Percentiles rank a stretch among this genome's conserved stretches.
Conservation (phyloP, 2,888 invertebrate species). For the Drosophila merina region DNA sequence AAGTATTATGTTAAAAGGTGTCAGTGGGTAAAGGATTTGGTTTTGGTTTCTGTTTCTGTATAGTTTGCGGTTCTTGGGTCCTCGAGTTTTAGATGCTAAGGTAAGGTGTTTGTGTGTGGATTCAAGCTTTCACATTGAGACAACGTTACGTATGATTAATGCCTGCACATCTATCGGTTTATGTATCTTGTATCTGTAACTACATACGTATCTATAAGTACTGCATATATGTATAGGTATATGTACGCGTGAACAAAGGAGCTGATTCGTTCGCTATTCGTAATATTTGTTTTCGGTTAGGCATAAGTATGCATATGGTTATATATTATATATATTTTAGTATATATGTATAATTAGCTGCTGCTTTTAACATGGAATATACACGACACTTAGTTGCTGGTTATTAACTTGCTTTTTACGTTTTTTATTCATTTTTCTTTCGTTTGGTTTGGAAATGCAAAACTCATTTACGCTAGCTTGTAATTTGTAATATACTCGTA, state of each 20-base stretch:
- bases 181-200: constrained; percentile 9
- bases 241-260: constrained; percentile 23
- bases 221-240: constrained; percentile 38
- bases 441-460: constrained; percentile 62
- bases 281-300: constrained; percentile 40
- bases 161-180: constrained; percentile 30
- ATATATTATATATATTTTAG: constrained; percentile 43
- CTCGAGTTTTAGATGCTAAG: constrained; percentile 38
- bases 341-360: constrained; percentile 44
- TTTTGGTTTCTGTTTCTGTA: constrained; percentile 3
- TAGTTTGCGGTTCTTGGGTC: constrained; percentile 18
- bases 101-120: constrained; percentile 21
- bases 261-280: constrained; percentile 35
- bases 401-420: constrained; percentile 49
- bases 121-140: constrained; percentile 37
- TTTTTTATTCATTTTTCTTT: constrained; percentile 14
- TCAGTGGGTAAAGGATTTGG: constrained; percentile 11
- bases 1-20: constrained; percentile 16
- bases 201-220: constrained; percentile 15
- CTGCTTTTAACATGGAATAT: constrained; percentile 69
- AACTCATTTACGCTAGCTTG: constrained; percentile 56
- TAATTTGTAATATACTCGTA: constrained; percentile 24
- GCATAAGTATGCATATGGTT: constrained; percentile 48
- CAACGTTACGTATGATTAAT: constrained; percentile 32
- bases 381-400: constrained; percentile 75